Base-by-base conservation (phyloP, 2,113 vertebrate species). In the Polypterus bichir region DNA sequence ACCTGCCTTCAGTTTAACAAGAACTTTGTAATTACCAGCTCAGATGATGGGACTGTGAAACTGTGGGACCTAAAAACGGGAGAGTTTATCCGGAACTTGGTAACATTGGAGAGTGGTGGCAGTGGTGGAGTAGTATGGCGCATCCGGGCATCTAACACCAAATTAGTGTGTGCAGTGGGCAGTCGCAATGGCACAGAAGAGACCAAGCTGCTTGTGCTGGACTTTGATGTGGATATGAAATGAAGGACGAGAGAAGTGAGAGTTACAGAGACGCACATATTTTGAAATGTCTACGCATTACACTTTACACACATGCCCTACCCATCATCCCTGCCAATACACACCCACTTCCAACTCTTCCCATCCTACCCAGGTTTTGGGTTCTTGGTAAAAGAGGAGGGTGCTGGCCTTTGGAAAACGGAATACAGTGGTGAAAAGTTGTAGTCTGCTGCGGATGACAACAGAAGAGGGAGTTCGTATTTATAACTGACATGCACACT, bases 1-100 rank as follows among this genome's bases (percentile, higher is more conserved):
- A 98, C 96, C 74, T 98, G 96, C 90, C 94, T 98, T 87, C 96
- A 98, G 89, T 98, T 98, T 88, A 98, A 98, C 87, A 98, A 98
- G 91, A 98, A 97, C 89, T 98, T 98, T 86, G 96, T 98, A 75
- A 96, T 97, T 87, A 98, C 96, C 86, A 98, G 96, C 86, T 98
- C 96, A 68, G 96, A 98, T 71, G 96, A 98, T 67, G 96, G 96
- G 81, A 98, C 96, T 64, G 96, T 98, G 66, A 98, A 98, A 85
- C 86, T 98, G 69, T 98, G 96, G 94, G 96, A 98, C 87, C 89
- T 98, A 84, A 95, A 95, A 86, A 98, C 94, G 73, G 96, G 96
- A 82, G 96, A 98, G 89, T 98, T 98, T 88, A 98, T 98, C 88
- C 91, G 96, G n/a, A 98, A 98, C 79, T 88, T 98, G 74, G 96